Percentiles rank a stretch among this genome's conserved stretches.
These are phyloP conservation scores for Papilio dardanus DNA, from an alignment of 1,140 invertebrate genomes.

Conservation along the genomic window DNA sequence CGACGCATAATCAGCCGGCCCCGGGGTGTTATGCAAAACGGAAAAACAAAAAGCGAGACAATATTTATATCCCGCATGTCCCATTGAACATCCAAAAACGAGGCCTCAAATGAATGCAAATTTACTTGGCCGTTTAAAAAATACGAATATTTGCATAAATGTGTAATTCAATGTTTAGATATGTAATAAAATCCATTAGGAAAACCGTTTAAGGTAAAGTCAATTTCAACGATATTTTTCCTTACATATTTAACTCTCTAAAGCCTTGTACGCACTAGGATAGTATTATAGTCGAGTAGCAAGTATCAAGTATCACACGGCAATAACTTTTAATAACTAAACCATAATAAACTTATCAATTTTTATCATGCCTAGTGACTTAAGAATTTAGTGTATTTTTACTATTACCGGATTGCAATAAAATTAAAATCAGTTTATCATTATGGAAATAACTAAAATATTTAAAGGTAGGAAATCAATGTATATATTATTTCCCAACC, in stretches of 20 bases:
- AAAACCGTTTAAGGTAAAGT: constrained; percentile 40
- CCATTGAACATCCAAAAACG: constrained; percentile 70
- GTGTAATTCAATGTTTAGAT: constrained; percentile 63
- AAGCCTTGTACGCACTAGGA: no score
- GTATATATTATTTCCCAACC: background rate
- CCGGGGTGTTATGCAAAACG: constrained; percentile 63
- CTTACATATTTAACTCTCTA: background rate
- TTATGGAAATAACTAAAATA: constrained; percentile 6
- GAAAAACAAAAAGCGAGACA: constrained; percentile 61
- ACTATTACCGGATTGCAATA: background rate
- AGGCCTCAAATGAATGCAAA: constrained; percentile 75
- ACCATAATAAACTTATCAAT: background rate
- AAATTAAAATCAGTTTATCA: background rate
- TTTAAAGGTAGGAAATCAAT: background rate
- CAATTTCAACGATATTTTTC: background rate
- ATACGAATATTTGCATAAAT: constrained; percentile 73
- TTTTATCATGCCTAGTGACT: background rate
- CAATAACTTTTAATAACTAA: background rate
- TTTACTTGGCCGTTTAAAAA: constrained; percentile 53
- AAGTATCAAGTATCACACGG: no score
- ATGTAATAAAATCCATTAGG: constrained; percentile 61
- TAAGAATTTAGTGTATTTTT: background rate
- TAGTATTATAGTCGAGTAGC: no score
- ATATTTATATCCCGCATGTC: constrained; percentile 71
- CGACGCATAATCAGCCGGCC: constrained; percentile 56